Conservation (phyloP, 2,888 invertebrate species). For the Noctua janthina region DNA sequence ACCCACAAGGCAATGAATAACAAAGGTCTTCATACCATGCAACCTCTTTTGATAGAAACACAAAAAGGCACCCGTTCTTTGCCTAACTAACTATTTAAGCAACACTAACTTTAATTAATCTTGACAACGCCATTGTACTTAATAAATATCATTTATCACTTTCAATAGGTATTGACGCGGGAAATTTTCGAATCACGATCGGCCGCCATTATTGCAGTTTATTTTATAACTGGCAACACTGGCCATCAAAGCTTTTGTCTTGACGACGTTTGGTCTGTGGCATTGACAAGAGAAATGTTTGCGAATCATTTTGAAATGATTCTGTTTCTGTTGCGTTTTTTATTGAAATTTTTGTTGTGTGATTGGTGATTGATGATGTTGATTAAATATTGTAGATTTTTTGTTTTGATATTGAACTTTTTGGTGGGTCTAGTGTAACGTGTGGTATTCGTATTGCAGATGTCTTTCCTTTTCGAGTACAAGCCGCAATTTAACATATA, state of each 20-base stretch:
- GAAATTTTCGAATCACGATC: slow-evolving; percentile 79
- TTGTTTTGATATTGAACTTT: slow-evolving; percentile 29
- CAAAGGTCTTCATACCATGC: slow-evolving; percentile 61
- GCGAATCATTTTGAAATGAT: slow-evolving; percentile 66
- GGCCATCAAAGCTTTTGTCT: slow-evolving; percentile 73
- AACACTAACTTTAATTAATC: slow-evolving; percentile 88
- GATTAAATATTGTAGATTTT: slow-evolving; percentile 36
- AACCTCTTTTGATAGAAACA: slow-evolving; percentile 67
- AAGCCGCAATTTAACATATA: too few species aligned
- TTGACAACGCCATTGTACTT: slow-evolving; percentile 85
- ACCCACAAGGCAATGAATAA: slow-evolving; percentile 62
- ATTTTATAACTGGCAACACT: slow-evolving; percentile 78
- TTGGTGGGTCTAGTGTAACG: not conserved
- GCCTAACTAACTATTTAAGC: slow-evolving; percentile 88
- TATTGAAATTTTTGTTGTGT: slow-evolving; percentile 47
- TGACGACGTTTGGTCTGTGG: slow-evolving; percentile 70
- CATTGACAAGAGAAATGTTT: slow-evolving; percentile 71
- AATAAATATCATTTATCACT: slow-evolving; percentile 87
- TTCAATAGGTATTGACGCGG: slow-evolving; percentile 80
- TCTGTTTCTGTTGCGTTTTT: slow-evolving; percentile 31
- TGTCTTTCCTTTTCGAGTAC: not conserved
- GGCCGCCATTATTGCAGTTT: slow-evolving; percentile 71
- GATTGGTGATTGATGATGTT: slow-evolving; percentile 51
- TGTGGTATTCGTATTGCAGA: not conserved
- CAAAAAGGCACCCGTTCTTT: slow-evolving; percentile 82